Evolutionary conservation across 2,113 vertebrate genomes (phyloP), one percentile per base, ranked within the genome.

Genomic region (Pangasianodon hypophthalmus): DNA sequence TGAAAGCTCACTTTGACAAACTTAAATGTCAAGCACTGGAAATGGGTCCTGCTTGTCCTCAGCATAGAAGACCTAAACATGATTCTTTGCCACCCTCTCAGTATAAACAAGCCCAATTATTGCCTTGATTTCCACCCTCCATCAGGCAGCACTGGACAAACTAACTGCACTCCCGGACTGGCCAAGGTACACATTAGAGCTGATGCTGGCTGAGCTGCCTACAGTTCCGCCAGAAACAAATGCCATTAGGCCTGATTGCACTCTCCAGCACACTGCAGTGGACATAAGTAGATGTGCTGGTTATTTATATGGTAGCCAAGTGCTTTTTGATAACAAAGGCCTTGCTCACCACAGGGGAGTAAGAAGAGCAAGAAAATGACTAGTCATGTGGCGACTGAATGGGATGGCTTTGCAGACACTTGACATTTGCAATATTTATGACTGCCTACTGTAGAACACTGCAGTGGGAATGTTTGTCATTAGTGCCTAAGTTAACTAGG

Each of bases 231-330:
- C 92, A 94, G 94, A 95, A 95, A 94, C 94, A 94, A 90, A 92
- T 89, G 94, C 95, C 93, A 95, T 96, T 96, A 96, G 94, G 94
- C 90, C 95, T 96, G 95, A 96, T 96, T 96, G 95, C 92, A 91
- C 95, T 95, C 95, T 95, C 94, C 92, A 91, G 94, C 94, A 94
- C 94, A 93, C 92, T 93, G 94, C 92, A 93, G 93, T 94, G 92
- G 93, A 94, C 93, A 94, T 96, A 94, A 95, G 92, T 91, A 94
- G 95, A 95, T 96, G 95, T 75, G 90, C 87, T 93, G 95, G 95
- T 95, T 96, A 96, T 96, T 96, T 96, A 96, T 96, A 95, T 93
- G 94, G 90, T 32, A n/a, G 92, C 94, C 93, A 95, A 96, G 95
- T 95, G 94, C 94, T 95, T 94, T 96, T 92, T 91, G 85, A 90